phyloP scores from a whole-genome alignment of 2,113 vertebrate genomes.

The Pomatostomus ruficeps region DNA sequence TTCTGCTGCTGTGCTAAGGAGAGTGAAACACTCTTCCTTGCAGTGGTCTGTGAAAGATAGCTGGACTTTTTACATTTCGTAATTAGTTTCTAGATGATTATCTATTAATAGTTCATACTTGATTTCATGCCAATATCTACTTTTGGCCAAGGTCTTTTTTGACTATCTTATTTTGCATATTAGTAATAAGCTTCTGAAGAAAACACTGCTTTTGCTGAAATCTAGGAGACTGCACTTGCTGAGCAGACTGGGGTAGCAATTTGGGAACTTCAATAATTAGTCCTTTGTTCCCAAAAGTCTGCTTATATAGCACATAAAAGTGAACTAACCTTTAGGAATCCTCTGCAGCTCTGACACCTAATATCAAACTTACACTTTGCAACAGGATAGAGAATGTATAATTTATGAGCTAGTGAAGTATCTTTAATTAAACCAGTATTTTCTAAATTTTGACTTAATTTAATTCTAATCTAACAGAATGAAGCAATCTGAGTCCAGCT shows the following conservation, averaged over 20 bases:
- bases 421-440: constrained; percentile 61
- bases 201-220: neutral
- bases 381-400: constrained; percentile 5
- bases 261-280: constrained; percentile 25
- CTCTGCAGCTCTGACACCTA: constrained; percentile 27
- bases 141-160: neutral
- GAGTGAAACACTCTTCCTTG: neutral
- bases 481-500: constrained; percentile 31
- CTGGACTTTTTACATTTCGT: neutral
- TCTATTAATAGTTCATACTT: constrained; percentile 26
- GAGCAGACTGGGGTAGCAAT: neutral
- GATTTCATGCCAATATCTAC: neutral
- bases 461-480: constrained; percentile 56
- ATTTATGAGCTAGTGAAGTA: constrained; percentile 27
- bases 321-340: constrained; percentile 45
- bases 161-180: neutral
- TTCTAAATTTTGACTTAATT: constrained; percentile 60
- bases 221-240: neutral
- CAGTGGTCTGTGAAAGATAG: neutral
- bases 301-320: neutral
- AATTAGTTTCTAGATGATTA: constrained; percentile 44
- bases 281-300: neutral
- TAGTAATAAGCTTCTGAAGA: neutral
- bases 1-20: neutral
- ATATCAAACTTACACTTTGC: neutral